Base-by-base conservation (phyloP, 2,888 invertebrate species). In the Antitype chi region DNA sequence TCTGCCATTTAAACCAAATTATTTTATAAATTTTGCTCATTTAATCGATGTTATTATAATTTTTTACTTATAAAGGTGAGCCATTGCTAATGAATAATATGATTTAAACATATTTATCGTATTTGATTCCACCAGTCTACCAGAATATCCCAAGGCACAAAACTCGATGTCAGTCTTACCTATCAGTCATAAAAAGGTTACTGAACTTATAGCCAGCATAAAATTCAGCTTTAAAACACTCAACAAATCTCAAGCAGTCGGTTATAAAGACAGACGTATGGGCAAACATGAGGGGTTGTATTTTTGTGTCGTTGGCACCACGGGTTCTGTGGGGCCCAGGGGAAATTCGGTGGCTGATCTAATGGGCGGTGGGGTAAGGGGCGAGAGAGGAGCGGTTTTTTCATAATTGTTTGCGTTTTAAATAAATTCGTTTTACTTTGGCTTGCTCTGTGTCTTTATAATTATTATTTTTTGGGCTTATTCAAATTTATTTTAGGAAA, bases 301-400 rank as follows among this genome's bases (percentile, higher is more conserved):
- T 91, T 91, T 91, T 90, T 87, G 85, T 84, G 78, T 75, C 86
- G 88, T 87, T 86, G 84, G 81, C 81, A 79, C 80, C 62, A 55
- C 70, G 77, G 68, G 68, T 43, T 77, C 78, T 75, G 88, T 87
- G 32, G 84, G 81, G 60, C 93, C 89, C 92, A 25, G 67, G 93
- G 93, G 92, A 93, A 93, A 93, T 93, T 91, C 88, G 81, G 87
- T 77, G 86, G 86, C 88, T 88, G 89, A 82, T 91, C 90, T 92
- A 91, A 91, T 91, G 76, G 79, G 59, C 25, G 52, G 53, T 84
- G 90, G 89, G 74, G n/a, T 74, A 79, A 83, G 80, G 49, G 13
- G 78, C n/a, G 68, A 82, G 85, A 69, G 83, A 28, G 17, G 23
- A 83, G 84, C 74, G 89, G 81, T 82, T 83, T 1, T 63, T 32